These are phyloP conservation scores for Aleadryas rufinucha DNA, from an alignment of 2,113 vertebrate species.

Conservation along the genomic window DNA sequence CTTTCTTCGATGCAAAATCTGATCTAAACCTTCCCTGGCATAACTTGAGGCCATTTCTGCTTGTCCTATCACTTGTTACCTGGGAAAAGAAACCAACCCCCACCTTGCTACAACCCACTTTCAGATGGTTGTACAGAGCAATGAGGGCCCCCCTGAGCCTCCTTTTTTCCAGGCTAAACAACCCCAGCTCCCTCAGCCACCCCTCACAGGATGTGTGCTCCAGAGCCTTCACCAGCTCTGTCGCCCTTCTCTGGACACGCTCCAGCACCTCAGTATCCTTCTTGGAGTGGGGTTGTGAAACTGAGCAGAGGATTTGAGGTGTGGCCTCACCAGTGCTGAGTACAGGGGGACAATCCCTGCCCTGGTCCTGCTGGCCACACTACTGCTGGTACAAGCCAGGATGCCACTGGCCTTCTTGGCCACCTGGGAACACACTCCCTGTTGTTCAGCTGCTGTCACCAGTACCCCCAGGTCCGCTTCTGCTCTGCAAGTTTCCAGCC, in stretches of 20 bases:
- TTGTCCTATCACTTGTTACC: neutral
- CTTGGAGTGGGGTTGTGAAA: accelerated
- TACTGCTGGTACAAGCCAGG: neutral
- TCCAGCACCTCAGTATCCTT: neutral
- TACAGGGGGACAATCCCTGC: neutral
- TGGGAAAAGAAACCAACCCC: neutral
- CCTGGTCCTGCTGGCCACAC: neutral
- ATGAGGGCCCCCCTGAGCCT: neutral
- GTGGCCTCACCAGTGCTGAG: accelerated
- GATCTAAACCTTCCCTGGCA: neutral
- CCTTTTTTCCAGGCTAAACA: neutral
- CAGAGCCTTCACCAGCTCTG: neutral
- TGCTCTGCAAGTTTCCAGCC: neutral
- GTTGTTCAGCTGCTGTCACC: accelerated
- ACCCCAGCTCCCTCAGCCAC: neutral
- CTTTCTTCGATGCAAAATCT: neutral
- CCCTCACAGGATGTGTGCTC: neutral
- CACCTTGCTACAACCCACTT: neutral
- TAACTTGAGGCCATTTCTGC: neutral
- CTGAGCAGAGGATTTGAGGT: neutral
- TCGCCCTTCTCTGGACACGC: too few relatives aligned
- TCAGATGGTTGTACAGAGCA: neutral
- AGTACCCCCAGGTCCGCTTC: accelerated
- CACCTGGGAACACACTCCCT: neutral
- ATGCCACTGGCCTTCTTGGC: neutral